Evolutionary conservation across 2,888 invertebrate species (phyloP).

Genomic region (Ochropacha duplaris): DNA sequence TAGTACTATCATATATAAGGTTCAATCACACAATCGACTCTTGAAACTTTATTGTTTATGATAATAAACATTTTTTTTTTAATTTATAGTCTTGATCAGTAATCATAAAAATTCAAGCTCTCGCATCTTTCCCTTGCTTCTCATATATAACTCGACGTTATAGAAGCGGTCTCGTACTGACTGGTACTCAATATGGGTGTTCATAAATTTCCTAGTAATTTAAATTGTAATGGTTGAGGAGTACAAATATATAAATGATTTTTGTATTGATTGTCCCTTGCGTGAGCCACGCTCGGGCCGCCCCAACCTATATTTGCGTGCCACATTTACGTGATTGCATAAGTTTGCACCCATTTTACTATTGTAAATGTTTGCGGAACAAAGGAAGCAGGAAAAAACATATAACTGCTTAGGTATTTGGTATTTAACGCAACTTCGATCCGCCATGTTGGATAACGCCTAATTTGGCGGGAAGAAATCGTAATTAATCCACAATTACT

Average conservation of each 20-base stretch:
- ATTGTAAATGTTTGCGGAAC: constrained; percentile 41
- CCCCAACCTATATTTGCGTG: constrained; percentile 45
- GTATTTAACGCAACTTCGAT: constrained; percentile 9
- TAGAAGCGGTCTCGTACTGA: no score
- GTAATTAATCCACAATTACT: not conserved
- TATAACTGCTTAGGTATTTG: constrained; percentile 13
- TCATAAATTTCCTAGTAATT: no score
- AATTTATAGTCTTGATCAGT: no score
- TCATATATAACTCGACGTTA: no score
- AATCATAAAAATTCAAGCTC: no score
- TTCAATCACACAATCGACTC: no score
- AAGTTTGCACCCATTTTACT: constrained; percentile 35
- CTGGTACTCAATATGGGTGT: no score
- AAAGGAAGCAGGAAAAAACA: constrained; percentile 67
- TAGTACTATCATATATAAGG: no score
- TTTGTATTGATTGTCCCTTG: not conserved
- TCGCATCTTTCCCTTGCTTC: no score
- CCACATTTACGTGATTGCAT: constrained; percentile 53
- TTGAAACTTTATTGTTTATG: no score
- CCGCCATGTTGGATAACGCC: constrained; percentile 37
- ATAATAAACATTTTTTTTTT: no score
- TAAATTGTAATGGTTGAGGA: no score
- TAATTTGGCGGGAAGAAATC: constrained; percentile 16
- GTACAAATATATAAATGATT: not conserved
- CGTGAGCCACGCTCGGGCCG: constrained; percentile 9